Percentiles rank a stretch among this genome's conserved stretches.
phyloP scores from a whole-genome alignment of 2,888 invertebrate genomes.

The Holacanthella duospinosa region DNA sequence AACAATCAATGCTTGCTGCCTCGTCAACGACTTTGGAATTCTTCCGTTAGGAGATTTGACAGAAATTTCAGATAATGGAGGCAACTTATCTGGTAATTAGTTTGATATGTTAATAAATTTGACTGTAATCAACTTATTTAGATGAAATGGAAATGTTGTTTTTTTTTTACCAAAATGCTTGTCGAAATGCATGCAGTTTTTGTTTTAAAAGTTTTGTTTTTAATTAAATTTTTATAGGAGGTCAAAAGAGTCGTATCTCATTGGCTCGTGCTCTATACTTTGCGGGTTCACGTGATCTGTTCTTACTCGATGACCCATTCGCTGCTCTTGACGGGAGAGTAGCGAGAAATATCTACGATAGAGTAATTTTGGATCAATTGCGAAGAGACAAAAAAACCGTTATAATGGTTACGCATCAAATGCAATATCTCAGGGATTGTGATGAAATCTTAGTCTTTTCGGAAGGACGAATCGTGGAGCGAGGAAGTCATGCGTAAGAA shows the following conservation, averaged over 20 bases:
- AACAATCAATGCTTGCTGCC: conserved; percentile 46
- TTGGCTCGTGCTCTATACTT: conserved; percentile 50
- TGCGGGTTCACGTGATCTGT: conserved; percentile 45
- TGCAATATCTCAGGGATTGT: conserved; percentile 51
- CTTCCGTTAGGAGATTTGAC: conserved; percentile 51
- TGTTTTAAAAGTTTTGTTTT: conserved; percentile 39
- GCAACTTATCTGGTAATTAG: conserved; percentile 43
- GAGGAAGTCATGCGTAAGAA: conserved; percentile 46
- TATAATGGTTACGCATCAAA: conserved; percentile 53
- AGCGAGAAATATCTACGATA: conserved; percentile 47
- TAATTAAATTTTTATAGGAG: too few relatives aligned
- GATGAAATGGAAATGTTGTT: too few relatives aligned
- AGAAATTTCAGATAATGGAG: conserved; percentile 50
- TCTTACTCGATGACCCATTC: conserved; percentile 51
- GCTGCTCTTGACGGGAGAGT: conserved; percentile 49
- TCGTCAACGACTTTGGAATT: conserved; percentile 49
- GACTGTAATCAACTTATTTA: too few relatives aligned
- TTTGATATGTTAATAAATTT: too few relatives aligned
- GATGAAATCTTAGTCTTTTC: conserved; percentile 50
- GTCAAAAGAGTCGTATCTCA: conserved; percentile 49
- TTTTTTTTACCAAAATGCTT: not conserved
- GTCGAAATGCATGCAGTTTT: not conserved
- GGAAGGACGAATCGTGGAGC: conserved; percentile 48
- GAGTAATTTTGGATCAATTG: conserved; percentile 46
- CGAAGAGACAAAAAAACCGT: conserved; percentile 46